Conservation (phyloP, 2,113 vertebrate species). For the Seriola quinqueradiata region DNA sequence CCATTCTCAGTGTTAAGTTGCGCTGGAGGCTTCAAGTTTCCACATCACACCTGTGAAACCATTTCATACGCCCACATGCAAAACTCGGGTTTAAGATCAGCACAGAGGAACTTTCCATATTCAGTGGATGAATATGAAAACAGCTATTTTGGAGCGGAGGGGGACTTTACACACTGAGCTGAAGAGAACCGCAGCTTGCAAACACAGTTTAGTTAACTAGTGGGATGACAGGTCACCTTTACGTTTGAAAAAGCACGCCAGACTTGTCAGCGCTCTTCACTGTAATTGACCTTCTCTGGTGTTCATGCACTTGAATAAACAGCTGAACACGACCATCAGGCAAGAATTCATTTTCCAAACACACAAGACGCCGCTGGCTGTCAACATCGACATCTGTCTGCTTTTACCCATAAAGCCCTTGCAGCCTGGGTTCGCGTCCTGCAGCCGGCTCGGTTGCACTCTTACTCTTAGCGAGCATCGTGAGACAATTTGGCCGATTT, state of each 20-base stretch:
- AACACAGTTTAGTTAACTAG: conserved; percentile 26
- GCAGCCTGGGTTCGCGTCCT: conserved; percentile 3
- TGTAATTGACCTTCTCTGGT: conserved; percentile 35
- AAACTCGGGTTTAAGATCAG: background rate
- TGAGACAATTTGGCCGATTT: background rate
- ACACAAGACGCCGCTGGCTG: conserved; percentile 4
- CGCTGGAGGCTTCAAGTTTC: background rate
- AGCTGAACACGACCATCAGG: conserved; percentile 2
- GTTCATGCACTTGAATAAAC: conserved; percentile 39
- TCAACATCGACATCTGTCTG: conserved; percentile 30
- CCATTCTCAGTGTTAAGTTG: conserved; percentile 1
- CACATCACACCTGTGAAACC: background rate
- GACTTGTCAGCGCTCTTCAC: background rate
- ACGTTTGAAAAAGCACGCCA: conserved; percentile 2
- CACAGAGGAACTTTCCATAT: background rate
- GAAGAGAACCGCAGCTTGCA: background rate
- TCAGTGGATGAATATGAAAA: background rate
- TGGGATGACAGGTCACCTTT: conserved; percentile 40
- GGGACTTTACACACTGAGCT: background rate
- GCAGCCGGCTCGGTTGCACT: background rate
- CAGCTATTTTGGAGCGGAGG: background rate
- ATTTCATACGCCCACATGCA: background rate
- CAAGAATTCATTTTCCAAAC: conserved; percentile 11
- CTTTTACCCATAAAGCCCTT: background rate
- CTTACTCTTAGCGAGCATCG: background rate